Evolutionary conservation across 2,113 vertebrate genomes (phyloP).

Genomic region (Siniperca chuatsi): DNA sequence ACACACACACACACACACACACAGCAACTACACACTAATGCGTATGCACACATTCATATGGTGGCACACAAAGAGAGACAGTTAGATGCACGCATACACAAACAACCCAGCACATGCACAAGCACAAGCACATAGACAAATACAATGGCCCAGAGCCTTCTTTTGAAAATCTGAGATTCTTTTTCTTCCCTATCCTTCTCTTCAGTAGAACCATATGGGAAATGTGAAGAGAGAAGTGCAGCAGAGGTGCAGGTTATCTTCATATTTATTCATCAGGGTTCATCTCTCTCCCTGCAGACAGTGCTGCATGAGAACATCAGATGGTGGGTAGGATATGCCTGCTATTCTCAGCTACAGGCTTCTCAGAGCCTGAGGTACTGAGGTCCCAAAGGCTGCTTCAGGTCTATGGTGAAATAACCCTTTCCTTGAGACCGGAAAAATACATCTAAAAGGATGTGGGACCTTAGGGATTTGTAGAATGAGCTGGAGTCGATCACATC

Average conservation of each 20-base stretch:
- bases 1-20: constrained; percentile 36
- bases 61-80: constrained; percentile 58
- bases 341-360: constrained; percentile 73
- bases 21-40: constrained; percentile 47
- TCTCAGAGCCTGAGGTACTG: constrained; percentile 48
- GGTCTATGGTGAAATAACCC: constrained; percentile 52
- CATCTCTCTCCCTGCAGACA: constrained; percentile 69
- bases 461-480: constrained; percentile 29
- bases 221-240: constrained; percentile 58
- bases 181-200: constrained; percentile 49
- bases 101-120: constrained; percentile 41
- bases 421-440: constrained; percentile 50
- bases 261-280: constrained; percentile 85
- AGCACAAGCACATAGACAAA: constrained; percentile 45
- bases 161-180: constrained; percentile 70
- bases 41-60: constrained; percentile 67
- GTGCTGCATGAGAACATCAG: constrained; percentile 69
- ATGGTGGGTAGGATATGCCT: constrained; percentile 62
- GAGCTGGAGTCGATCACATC: constrained; percentile 25
- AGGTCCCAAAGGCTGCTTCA: constrained; percentile 50
- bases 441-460: constrained; percentile 24
- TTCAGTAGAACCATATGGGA: constrained; percentile 76
- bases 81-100: constrained; percentile 32
- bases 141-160: constrained; percentile 71
- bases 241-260: constrained; percentile 80